Evolutionary conservation across 2,113 vertebrate species (phyloP), one percentile per base, ranked within the genome.

Genomic region (Chunga burmeisteri): DNA sequence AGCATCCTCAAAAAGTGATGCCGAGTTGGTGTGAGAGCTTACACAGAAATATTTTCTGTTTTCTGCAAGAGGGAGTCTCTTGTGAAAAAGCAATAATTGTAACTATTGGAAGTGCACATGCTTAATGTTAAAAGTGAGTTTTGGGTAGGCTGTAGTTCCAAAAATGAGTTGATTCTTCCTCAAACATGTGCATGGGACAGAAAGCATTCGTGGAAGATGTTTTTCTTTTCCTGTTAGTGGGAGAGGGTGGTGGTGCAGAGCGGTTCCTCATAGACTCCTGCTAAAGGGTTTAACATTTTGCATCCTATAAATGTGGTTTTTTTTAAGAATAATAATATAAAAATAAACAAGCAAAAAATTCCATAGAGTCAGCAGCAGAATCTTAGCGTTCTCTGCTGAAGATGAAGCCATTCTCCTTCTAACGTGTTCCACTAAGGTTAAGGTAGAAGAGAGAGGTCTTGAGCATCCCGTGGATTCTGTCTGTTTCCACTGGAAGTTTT

Each of bases 21-120:
- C 34, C 0, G 4, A 29, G 49, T 66, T 0, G 1, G 7, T 0
- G 1, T 59, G 52, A 73, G 44, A 70, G 15, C 21, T 7, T 50
- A 25, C 3, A 6, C 25, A 40, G 70, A 77, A 91, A 12, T 72
- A 40, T n/a, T 63, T 84, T 40, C 46, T 67, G 10, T 59, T 49
- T 52, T 52, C 68, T 83, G 16, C 16, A 40, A 30, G 13, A 73
- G 29, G 22, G 46, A 53, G 19, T 73, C 29, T 81, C 75, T 21
- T 32, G 10, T 78, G 80, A 19, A 72, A 62, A 55, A 70, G 58
- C 23, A 22, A 38, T 27, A 73, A 44, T 5, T 47, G 17, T 68
- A 72, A 30, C 34, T 83, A 9, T 17, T 82, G 40, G 34, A 68
- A 56, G 7, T 34, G 14, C 5, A 16, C 11, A 9, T 55, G 32